Evolutionary conservation across 2,113 vertebrate species (phyloP).

Genomic region (Paedocypris sp.): DNA sequence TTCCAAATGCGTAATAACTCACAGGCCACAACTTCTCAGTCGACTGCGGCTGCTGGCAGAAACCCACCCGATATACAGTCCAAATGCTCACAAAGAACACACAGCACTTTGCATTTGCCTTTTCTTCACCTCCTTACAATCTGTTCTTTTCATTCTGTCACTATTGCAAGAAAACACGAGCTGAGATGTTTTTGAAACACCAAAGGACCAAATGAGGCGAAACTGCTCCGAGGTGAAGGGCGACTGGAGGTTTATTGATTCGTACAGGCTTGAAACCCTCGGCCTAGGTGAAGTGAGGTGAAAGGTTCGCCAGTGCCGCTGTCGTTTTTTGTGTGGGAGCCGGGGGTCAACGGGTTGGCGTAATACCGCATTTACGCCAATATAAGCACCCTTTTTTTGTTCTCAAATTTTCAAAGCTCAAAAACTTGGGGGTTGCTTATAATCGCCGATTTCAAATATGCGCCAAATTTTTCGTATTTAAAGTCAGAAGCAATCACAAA

Average conservation of each 20-base stretch:
- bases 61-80: conserved; percentile 28
- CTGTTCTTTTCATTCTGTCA: neutral
- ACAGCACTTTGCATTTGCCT: neutral
- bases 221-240: neutral
- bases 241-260: neutral
- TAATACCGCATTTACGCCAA: no score
- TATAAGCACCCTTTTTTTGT: no score
- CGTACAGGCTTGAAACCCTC: neutral
- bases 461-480: no score
- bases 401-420: no score
- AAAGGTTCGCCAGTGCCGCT: neutral
- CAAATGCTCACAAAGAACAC: conserved; percentile 28
- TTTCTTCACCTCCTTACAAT: neutral
- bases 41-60: conserved; percentile 34
- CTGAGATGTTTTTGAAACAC: conserved; percentile 5
- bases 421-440: no score
- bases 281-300: neutral
- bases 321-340: neutral
- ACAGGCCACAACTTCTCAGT: conserved; percentile 30
- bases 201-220: neutral
- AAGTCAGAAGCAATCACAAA: no score
- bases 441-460: no score
- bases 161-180: neutral
- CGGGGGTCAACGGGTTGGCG: neutral
- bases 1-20: conserved; percentile 37